Base-by-base conservation (phyloP, 30 jellyfish, hydroid and myxozoan species). In the Turritopsis dohrnii region DNA sequence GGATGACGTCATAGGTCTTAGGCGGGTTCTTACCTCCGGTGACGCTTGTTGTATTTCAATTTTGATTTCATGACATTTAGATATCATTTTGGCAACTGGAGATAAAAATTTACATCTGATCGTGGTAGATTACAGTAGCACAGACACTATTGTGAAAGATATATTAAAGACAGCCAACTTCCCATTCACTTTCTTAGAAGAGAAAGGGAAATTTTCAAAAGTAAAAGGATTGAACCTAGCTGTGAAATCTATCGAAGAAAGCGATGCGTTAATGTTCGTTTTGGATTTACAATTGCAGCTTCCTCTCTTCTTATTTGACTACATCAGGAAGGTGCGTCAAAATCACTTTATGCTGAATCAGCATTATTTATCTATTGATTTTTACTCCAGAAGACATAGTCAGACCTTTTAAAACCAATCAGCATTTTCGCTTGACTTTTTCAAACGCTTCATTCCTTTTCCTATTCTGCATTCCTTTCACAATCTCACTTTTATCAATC, bases 71-170 rank as follows among this genome's bases (percentile, higher is more conserved):
- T 69, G 23, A 0, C 16, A 69, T 69, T 82, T 28, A 71, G 87
- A 71, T 23, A 24, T 94, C 54, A 77, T 89, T 29, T 79, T 71
- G 52, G 66, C 81, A 17, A 94, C 96, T 20, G 80, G 75, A 17
- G 99, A 94, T 29, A 27, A 71, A 53, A 54, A 83, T 65, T 73
- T 94, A 21, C 99, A 94, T 81, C 76, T 89, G 74, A 85, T 94
- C 23, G 77, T 77, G 0, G 87, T 84, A 13, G 97, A 94, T 72
- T 94, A 85, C 81, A 25, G 76, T 79, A 94, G 99, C 87, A 87
- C 84, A 3, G 96, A 94, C 74, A 71, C 85, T 17, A 88, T 87
- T 41, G 65, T 89, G 31, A 66, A 65, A 54, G 83, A 72, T 19
- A 30, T 79, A n/a, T 72, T 94, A 31, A 69, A 74, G 54, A 26